phyloP scores from a whole-genome alignment of 92 coral and sea anemone species.

The Virgularia gustaviana region DNA sequence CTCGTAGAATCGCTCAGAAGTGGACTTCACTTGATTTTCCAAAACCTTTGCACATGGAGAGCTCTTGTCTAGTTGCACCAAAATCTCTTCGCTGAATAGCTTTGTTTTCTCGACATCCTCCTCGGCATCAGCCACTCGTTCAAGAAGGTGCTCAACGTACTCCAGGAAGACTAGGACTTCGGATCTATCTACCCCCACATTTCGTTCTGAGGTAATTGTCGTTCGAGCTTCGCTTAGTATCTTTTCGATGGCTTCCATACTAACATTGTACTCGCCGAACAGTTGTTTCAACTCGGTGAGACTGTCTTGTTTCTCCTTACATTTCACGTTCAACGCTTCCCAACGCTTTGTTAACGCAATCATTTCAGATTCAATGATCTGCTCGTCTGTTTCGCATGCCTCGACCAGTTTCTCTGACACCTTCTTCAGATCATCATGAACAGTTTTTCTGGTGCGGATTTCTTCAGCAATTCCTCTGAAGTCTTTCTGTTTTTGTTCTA shows the following conservation, averaged over 20 bases:
- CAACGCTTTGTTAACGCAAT: slow-evolving; percentile 67
- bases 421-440: slow-evolving; percentile 50
- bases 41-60: slow-evolving; percentile 63
- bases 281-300: slow-evolving; percentile 58
- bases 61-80: slow-evolving; percentile 70
- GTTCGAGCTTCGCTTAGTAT: slow-evolving; percentile 64
- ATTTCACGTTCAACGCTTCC: slow-evolving; percentile 67
- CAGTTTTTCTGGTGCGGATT: slow-evolving; percentile 62
- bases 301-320: slow-evolving; percentile 57
- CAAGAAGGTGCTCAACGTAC: slow-evolving; percentile 61
- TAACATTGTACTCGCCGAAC: slow-evolving; percentile 58
- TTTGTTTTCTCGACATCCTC: slow-evolving; percentile 63
- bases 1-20: slow-evolving; percentile 52
- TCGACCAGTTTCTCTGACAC: slow-evolving; percentile 68
- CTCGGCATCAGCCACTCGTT: slow-evolving; percentile 68
- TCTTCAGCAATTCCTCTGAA: slow-evolving; percentile 69
- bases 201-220: slow-evolving; percentile 59
- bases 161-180: slow-evolving; percentile 62
- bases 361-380: slow-evolving; percentile 71
- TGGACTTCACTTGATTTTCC: slow-evolving; percentile 62
- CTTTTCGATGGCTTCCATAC: slow-evolving; percentile 59
- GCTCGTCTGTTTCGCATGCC: slow-evolving; percentile 72
- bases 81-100: slow-evolving; percentile 61
- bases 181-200: slow-evolving; percentile 61
- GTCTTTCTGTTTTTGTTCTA: slow-evolving; percentile 62